Conservation (phyloP, 2,888 invertebrate genomes). For the Colostygia pectinataria region DNA sequence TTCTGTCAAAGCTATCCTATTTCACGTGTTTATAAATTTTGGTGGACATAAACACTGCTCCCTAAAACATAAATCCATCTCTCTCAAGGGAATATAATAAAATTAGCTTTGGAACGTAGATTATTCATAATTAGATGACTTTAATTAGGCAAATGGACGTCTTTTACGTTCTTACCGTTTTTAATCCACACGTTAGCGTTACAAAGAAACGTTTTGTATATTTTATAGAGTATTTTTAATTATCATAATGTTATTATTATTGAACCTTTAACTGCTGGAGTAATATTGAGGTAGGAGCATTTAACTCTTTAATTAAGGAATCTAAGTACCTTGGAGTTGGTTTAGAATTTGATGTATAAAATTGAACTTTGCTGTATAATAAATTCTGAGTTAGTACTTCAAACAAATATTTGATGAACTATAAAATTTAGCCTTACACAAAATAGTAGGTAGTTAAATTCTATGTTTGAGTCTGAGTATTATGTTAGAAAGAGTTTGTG, state of each 20-base stretch:
- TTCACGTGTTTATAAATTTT: background rate
- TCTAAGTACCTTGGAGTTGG: background rate
- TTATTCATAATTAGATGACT: conserved; percentile 37
- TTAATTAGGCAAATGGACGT: conserved; percentile 37
- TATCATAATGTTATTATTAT: background rate
- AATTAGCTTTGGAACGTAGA: conserved; percentile 30
- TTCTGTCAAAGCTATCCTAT: too few relatives aligned
- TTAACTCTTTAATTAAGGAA: background rate
- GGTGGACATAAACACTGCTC: conserved; percentile 4
- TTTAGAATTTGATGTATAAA: background rate
- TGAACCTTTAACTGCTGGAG: background rate
- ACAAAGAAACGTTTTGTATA: conserved; percentile 20
- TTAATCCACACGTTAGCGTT: conserved; percentile 19
- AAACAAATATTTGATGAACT: too few relatives aligned
- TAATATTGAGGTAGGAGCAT: conserved; percentile 2
- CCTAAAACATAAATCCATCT: conserved; percentile 20
- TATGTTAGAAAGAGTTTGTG: too few relatives aligned
- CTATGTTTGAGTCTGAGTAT: too few relatives aligned
- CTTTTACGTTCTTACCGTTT: conserved; percentile 24
- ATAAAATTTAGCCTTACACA: too few relatives aligned
- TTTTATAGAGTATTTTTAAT: conserved; percentile 3
- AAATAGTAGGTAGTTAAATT: too few relatives aligned
- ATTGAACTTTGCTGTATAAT: background rate
- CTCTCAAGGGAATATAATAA: conserved; percentile 25
- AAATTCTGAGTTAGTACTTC: too few relatives aligned